phyloP scores from a whole-genome alignment of 35 echinoderm and acorn worm species.

The Amphiura filiformis region DNA sequence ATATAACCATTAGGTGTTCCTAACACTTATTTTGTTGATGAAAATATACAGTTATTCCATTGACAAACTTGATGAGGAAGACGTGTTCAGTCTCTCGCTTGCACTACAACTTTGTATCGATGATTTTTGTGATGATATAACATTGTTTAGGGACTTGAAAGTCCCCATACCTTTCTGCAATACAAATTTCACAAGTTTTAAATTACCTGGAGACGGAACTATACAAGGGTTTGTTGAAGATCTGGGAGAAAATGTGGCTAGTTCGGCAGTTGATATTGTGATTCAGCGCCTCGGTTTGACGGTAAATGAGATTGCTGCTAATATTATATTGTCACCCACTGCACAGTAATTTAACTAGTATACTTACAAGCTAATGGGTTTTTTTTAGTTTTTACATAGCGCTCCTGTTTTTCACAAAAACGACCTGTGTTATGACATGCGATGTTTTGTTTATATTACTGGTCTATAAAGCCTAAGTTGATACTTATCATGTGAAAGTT shows the following conservation, averaged over 20 bases:
- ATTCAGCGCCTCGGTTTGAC: neutral
- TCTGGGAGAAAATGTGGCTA: neutral
- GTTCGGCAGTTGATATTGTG: neutral
- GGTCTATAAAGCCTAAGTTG: too few species aligned
- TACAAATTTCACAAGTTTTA: neutral
- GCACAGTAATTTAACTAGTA: too few species aligned
- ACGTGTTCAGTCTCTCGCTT: conserved; percentile 22
- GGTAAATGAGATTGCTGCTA: conserved; percentile 12
- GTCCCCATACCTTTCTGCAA: conserved; percentile 30
- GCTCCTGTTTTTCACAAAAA: too few species aligned
- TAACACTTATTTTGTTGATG: too few species aligned
- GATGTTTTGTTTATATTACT: too few species aligned
- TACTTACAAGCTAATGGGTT: too few species aligned
- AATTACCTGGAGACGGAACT: conserved; percentile 5
- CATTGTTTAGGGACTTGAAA: conserved; percentile 5
- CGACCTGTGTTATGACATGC: too few species aligned
- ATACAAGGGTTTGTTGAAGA: neutral
- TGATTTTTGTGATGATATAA: neutral
- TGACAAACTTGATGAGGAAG: conserved; percentile 29
- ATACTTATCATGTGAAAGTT: too few species aligned
- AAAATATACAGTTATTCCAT: conserved; percentile 12
- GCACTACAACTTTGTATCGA: neutral
- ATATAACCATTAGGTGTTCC: too few species aligned
- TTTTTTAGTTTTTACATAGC: too few species aligned
- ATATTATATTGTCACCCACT: too few species aligned